Conservation (phyloP, 2,797 vertebrate species). For the Onychomys arenicola region DNA sequence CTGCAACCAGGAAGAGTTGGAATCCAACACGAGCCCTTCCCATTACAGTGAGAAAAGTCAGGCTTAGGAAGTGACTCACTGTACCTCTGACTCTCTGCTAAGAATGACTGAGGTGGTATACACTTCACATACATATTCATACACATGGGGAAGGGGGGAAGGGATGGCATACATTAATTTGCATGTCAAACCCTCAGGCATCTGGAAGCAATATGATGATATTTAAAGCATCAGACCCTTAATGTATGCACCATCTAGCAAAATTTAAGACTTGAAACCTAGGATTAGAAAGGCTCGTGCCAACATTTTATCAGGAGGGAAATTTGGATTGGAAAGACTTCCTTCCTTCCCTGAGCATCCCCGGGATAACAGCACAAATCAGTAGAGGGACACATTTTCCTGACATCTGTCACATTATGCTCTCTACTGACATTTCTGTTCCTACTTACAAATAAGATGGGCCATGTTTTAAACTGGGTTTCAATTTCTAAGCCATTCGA, state of each 20-base stretch:
- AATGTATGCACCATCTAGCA: conserved; percentile 45
- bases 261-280: conserved; percentile 62
- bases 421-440: conserved; percentile 64
- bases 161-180: conserved; percentile 40
- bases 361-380: conserved; percentile 19
- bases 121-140: neutral
- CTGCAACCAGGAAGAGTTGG: neutral
- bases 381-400: conserved; percentile 39
- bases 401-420: conserved; percentile 42
- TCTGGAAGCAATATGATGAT: conserved; percentile 44
- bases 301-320: conserved; percentile 59
- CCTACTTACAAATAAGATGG: conserved; percentile 51
- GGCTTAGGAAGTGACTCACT: neutral
- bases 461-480: conserved; percentile 40
- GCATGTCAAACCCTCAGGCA: conserved; percentile 42
- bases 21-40: neutral
- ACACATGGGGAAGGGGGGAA: neutral
- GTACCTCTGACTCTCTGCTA: neutral
- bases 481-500: conserved; percentile 52
- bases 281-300: conserved; percentile 61
- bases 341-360: conserved; percentile 63
- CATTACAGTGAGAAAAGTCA: neutral
- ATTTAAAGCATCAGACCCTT: conserved; percentile 65
- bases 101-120: neutral
- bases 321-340: conserved; percentile 61